These are phyloP conservation scores for Delichon dasypus DNA, from an alignment of 2,797 vertebrate species.

Conservation along the genomic window DNA sequence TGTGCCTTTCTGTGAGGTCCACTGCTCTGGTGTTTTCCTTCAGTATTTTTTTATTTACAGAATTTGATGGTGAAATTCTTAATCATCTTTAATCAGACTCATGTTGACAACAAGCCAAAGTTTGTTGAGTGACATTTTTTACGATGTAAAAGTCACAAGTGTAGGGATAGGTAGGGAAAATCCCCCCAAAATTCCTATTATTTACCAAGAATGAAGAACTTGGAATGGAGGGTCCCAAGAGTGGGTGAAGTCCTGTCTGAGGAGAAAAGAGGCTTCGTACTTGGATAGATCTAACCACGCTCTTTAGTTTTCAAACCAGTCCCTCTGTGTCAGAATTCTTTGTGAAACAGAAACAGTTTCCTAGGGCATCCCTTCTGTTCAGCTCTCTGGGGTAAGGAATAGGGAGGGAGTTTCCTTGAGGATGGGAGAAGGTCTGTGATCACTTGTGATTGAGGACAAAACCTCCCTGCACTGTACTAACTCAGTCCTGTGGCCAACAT, in stretches of 20 bases:
- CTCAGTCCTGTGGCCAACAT: not conserved
- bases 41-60: not conserved
- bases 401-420: not conserved
- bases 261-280: not conserved
- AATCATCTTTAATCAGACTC: not conserved
- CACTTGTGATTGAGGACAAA: accelerated
- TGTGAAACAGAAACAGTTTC: not conserved
- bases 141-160: not conserved
- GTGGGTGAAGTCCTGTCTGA: not conserved
- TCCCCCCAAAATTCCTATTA: not conserved
- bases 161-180: not conserved
- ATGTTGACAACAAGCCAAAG: not conserved
- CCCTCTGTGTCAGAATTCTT: not conserved
- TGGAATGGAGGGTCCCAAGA: not conserved
- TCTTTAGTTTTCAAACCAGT: not conserved
- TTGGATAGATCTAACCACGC: accelerated
- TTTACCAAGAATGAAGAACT: not conserved
- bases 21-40: not conserved
- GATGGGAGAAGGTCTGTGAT: not conserved
- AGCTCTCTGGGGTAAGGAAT: not conserved
- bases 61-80: not conserved
- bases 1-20: not conserved
- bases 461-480: not conserved
- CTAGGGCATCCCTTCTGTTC: not conserved
- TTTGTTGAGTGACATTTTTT: not conserved